Evolutionary conservation across 2,113 vertebrate species (phyloP), one percentile per base, ranked within the genome.

Genomic region (Platanista minor): DNA sequence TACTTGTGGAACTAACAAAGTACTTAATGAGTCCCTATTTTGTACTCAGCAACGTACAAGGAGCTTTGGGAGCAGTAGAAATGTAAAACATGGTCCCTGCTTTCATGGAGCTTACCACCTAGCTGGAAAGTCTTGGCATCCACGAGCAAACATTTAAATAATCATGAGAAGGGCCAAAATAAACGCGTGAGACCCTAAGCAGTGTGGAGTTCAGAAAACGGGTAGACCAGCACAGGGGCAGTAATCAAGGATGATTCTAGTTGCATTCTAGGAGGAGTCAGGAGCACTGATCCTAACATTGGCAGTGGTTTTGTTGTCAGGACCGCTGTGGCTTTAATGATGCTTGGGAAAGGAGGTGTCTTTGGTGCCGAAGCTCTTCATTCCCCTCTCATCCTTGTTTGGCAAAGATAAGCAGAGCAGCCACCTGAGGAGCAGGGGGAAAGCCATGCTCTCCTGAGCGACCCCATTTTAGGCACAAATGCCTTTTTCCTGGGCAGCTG

Each of bases 381-480:
- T 31, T 77, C 57, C 74, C 21, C 29, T 90, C 59, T 92, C 74
- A 77, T 95, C 43, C 41, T 39, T 46, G 46, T 46, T 78, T 21
- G 36, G 33, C 69, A 89, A 93, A 86, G 88, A 41, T 46, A 83
- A 72, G 33, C 31, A 10, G 41, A 41, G 54, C n/a, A 87, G n/a
- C 15, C 54, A 31, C 66, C n/a, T 3, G 31, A 87, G 62, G 61
- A 57, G 27, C 25, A 46, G 5, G 27, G 52, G 15, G 25, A 46
- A 33, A 81, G 43, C 36, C 36, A 33, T 17, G 8, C 69, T 96
- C 52, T 92, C 64, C 54, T 13, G 43, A 67, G 64, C 3, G 29
- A 61, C 59, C 80, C 80, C 52, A 7, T 69, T 94, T 95, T 93
- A 91, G 93, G 95, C 87, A 97, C 96, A 95, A 87, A 94, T 39